A percentile compares a stretch with the other conserved stretches of the same genome.
Conservation (phyloP, 2,888 invertebrate species). For the Mylabris sibirica region DNA sequence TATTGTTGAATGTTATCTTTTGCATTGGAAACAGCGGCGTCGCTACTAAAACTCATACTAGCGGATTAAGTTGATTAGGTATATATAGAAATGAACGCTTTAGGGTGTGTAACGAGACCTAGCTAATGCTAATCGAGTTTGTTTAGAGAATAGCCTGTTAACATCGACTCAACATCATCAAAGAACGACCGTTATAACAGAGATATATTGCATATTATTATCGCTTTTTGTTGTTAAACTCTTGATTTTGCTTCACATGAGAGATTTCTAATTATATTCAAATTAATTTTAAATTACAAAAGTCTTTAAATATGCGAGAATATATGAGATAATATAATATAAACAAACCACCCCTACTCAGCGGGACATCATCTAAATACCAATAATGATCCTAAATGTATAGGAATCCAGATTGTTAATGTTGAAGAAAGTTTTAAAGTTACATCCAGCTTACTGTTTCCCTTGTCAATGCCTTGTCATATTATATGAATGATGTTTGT, state of each 20-base stretch:
- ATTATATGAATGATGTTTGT: conserved; percentile 28
- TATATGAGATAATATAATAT: conserved; percentile 33
- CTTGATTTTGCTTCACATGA: conserved; percentile 42
- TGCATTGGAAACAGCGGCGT: conserved; percentile 36
- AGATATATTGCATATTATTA: conserved; percentile 51
- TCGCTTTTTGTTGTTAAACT: conserved; percentile 41
- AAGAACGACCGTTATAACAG: conserved; percentile 47
- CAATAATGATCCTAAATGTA: conserved; percentile 45
- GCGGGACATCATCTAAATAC: conserved; percentile 49
- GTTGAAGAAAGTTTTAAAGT: conserved; percentile 31
- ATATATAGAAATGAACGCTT: conserved; percentile 58
- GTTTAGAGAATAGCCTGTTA: conserved; percentile 58
- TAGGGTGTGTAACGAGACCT: conserved; percentile 54
- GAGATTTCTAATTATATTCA: conserved; percentile 28
- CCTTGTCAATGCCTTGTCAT: conserved; percentile 34
- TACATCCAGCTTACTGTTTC: conserved; percentile 35
- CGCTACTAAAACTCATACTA: conserved; percentile 56
- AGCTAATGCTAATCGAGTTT: conserved; percentile 57
- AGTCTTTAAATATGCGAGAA: not conserved
- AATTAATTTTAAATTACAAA: not conserved
- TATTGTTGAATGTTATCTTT: conserved; percentile 4
- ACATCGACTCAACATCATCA: conserved; percentile 50
- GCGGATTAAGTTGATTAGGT: conserved; percentile 57
- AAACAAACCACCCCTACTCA: conserved; percentile 56
- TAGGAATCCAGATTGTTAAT: conserved; percentile 42